Conservation (phyloP, 2,113 vertebrate genomes). For the Rhabdornis inornatus region DNA sequence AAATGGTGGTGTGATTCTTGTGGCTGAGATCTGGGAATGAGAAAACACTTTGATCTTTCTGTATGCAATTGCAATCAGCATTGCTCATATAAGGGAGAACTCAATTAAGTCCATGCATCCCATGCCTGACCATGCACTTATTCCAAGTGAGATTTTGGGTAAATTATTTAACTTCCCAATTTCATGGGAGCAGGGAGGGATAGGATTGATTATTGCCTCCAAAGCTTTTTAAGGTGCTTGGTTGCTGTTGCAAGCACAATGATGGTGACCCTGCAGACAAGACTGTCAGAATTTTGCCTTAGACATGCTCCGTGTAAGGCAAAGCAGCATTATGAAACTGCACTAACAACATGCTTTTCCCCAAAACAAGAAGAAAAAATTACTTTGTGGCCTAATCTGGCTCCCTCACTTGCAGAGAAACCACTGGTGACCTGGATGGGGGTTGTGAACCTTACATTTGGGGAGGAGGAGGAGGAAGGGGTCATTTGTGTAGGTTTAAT, state of each 20-base stretch:
- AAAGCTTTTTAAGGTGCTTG: background rate
- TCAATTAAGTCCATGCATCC: background rate
- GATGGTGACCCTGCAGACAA: background rate
- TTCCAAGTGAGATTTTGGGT: background rate
- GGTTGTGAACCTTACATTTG: background rate
- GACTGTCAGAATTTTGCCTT: background rate
- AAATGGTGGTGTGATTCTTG: background rate
- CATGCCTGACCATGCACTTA: background rate
- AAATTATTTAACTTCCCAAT: background rate
- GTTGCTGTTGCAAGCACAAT: background rate
- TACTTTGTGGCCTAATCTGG: background rate
- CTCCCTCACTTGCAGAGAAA: background rate
- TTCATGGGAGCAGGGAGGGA: background rate
- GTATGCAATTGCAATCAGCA: background rate
- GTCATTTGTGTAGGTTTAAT: fast-evolving
- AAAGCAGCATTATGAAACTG: background rate
- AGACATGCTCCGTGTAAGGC: background rate
- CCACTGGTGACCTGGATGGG: no score
- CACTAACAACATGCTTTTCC: background rate
- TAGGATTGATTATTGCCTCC: background rate
- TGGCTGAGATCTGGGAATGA: background rate
- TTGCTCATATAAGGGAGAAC: background rate
- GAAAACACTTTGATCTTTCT: slow-evolving; percentile 1
- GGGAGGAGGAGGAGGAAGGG: background rate
- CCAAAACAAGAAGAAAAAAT: background rate